A percentile compares a stretch with the other conserved stretches of the same genome.
Evolutionary conservation across 2,888 invertebrate species (phyloP).

Genomic region (Pristionchus entomophagus): DNA sequence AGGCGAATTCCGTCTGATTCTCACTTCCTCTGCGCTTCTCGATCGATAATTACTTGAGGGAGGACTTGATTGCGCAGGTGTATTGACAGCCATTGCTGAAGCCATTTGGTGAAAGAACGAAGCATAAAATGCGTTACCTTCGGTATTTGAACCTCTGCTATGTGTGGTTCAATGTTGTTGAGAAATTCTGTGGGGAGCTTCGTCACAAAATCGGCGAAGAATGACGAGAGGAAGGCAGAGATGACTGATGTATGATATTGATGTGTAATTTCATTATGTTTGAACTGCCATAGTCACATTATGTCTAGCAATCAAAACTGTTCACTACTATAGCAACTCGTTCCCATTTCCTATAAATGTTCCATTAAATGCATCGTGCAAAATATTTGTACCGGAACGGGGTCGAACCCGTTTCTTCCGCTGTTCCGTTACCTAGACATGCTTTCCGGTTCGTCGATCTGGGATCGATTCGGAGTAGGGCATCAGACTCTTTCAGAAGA

Average conservation of each 20-base stretch:
- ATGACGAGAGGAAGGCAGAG: not conserved
- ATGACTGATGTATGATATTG: not conserved
- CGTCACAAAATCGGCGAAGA: not conserved
- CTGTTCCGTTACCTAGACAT: not conserved
- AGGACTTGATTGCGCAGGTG: constrained; percentile 1
- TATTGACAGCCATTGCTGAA: constrained; percentile 1
- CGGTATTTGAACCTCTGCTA: constrained; percentile 1
- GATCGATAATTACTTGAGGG: not conserved
- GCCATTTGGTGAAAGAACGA: no score
- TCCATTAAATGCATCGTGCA: no score
- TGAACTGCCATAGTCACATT: no score
- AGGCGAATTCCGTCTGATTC: not conserved
- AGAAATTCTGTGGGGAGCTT: not conserved
- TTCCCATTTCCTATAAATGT: no score
- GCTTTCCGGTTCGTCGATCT: not conserved
- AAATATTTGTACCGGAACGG: no score
- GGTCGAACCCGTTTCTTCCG: no score
- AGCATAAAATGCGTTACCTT: not conserved
- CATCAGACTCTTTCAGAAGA: not conserved
- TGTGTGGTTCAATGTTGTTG: not conserved
- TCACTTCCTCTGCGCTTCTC: constrained; percentile 24
- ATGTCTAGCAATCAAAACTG: no score
- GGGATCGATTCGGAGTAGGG: not conserved
- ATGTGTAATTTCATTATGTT: not conserved
- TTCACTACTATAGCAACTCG: no score